These are phyloP conservation scores for Melipona beecheii DNA, from an alignment of 2,888 invertebrate genomes.

Conservation along the genomic window DNA sequence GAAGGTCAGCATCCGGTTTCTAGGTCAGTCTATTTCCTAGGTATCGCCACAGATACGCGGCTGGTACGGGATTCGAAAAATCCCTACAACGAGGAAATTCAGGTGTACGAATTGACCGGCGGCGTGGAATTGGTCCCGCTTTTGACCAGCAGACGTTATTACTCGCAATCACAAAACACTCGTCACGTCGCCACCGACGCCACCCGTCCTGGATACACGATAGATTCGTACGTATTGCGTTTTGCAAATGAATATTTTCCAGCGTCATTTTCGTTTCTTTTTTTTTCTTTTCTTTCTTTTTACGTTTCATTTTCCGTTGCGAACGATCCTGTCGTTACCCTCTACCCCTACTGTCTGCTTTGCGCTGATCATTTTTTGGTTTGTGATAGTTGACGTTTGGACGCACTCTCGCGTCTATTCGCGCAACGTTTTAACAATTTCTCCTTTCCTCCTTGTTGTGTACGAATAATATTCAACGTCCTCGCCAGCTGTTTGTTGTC, in stretches of 20 bases:
- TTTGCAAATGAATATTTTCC: constrained; percentile 2
- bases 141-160: constrained; percentile 87
- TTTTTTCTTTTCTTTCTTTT: background rate
- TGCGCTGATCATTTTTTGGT: background rate
- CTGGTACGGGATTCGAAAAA: constrained; percentile 48
- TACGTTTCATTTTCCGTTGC: background rate
- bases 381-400: too few species aligned
- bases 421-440: background rate
- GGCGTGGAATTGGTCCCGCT: constrained; percentile 92
- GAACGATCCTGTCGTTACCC: background rate
- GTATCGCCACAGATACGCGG: constrained; percentile 34
- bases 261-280: too few species aligned
- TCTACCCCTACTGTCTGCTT: too few species aligned
- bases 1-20: constrained; percentile 1
- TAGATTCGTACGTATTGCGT: constrained; percentile 80
- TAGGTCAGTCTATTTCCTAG: constrained; percentile 48
- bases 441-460: too few species aligned
- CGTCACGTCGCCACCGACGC: constrained; percentile 82
- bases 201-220: constrained; percentile 85
- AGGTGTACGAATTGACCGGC: constrained; percentile 85
- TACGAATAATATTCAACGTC: background rate
- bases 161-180: constrained; percentile 75
- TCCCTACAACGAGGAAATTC: constrained; percentile 73
- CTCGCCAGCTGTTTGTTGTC: background rate
- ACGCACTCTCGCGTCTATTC: too few species aligned